Evolutionary conservation across 1,140 invertebrate genomes (phyloP).

Genomic region (Aphis craccivora): DNA sequence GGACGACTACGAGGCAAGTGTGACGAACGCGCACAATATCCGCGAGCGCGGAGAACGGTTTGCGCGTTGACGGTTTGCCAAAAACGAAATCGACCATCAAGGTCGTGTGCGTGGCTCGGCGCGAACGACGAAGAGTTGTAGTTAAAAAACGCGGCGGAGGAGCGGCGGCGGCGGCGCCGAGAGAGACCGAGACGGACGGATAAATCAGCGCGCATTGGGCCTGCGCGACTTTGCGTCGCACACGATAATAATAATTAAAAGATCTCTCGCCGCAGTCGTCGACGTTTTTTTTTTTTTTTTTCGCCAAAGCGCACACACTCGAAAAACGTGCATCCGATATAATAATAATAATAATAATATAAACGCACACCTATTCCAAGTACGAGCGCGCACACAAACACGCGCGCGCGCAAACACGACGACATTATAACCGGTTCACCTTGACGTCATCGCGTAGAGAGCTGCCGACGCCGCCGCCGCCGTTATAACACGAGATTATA

Average conservation of each 20-base stretch:
- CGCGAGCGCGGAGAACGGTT: neutral
- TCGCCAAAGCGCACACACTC: neutral
- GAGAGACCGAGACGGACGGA: neutral
- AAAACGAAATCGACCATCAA: neutral
- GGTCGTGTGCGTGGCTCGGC: neutral
- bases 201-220: neutral
- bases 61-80: constrained; percentile 17
- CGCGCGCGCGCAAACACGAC: neutral
- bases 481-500: neutral
- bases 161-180: neutral
- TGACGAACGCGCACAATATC: neutral
- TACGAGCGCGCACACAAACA: neutral
- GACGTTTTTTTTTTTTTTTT: neutral
- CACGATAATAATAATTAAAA: constrained; percentile 16
- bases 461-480: neutral
- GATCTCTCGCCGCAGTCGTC: constrained; percentile 20
- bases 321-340: constrained; percentile 40
- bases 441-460: constrained; percentile 43
- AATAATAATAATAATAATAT: constrained; percentile 1
- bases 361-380: constrained; percentile 47
- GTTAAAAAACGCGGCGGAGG: neutral
- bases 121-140: neutral
- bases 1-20: neutral
- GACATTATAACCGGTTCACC: constrained; percentile 48
- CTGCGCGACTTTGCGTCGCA: neutral